Conservation (phyloP, 1,140 invertebrate genomes). For the Lamellibrachia luymesi region DNA sequence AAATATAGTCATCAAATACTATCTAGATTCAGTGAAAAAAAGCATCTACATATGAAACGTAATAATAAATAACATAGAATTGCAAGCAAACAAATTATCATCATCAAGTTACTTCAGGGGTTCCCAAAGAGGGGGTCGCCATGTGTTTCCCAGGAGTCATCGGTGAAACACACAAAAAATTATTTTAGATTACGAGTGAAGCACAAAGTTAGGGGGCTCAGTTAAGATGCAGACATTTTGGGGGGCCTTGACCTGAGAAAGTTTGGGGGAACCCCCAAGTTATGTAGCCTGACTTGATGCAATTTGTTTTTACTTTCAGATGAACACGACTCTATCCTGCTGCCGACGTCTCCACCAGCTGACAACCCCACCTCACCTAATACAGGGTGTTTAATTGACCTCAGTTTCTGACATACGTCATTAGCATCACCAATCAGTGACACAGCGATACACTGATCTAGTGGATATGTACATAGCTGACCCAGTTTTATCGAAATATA, state of each 20-base stretch:
- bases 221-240: too few species aligned
- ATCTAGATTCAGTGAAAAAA: too few species aligned
- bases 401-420: background rate
- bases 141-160: too few species aligned
- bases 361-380: background rate
- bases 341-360: background rate
- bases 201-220: too few species aligned
- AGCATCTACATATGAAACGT: too few species aligned
- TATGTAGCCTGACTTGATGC: background rate
- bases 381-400: background rate
- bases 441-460: background rate
- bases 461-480: background rate
- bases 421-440: background rate
- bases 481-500: background rate
- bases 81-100: too few species aligned
- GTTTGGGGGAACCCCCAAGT: background rate
- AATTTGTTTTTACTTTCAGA: background rate
- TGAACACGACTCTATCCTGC: background rate
- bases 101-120: too few species aligned
- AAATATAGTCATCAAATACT: too few species aligned
- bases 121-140: too few species aligned
- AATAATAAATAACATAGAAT: too few species aligned
- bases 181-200: too few species aligned
- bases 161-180: too few species aligned
- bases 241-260: background rate